phyloP scores from a whole-genome alignment of 2,888 invertebrate species.

The Anthoptus insignis region DNA sequence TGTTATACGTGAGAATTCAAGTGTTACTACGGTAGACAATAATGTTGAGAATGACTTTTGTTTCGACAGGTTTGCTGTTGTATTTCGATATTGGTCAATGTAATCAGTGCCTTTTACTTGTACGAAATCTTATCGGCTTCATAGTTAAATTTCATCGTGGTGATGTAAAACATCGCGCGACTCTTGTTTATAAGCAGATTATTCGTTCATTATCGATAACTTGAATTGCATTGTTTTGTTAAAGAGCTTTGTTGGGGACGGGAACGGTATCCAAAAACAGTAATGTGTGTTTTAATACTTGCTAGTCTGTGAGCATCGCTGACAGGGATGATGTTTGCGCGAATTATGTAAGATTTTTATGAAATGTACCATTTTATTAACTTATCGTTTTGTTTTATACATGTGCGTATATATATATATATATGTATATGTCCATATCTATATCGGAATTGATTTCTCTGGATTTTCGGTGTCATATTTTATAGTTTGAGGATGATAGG shows the following conservation, averaged over 20 bases:
- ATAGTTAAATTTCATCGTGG: conserved; percentile 44
- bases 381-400: conserved; percentile 54
- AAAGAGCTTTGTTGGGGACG: conserved; percentile 42
- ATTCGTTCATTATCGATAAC: conserved; percentile 23
- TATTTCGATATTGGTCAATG: conserved; percentile 33
- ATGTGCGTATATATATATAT: conserved; percentile 56
- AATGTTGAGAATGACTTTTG: conserved; percentile 29
- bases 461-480: conserved; percentile 58
- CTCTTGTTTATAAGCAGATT: conserved; percentile 41
- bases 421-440: conserved; percentile 59
- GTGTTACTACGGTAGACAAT: conserved; percentile 38
- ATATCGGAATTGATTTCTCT: conserved; percentile 56
- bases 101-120: conserved; percentile 65
- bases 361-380: conserved; percentile 60
- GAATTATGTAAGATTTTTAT: conserved; percentile 84
- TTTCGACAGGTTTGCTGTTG: conserved; percentile 36
- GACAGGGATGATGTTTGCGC: conserved; percentile 85
- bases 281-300: conserved; percentile 67
- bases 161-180: conserved; percentile 53
- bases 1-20: no score
- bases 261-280: conserved; percentile 40
- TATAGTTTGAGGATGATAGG: conserved; percentile 81
- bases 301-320: conserved; percentile 86
- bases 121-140: conserved; percentile 52
- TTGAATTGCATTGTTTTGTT: conserved; percentile 28